Evolutionary conservation across 2,113 vertebrate genomes (phyloP).

Genomic region (Pachycephala philippinensis): DNA sequence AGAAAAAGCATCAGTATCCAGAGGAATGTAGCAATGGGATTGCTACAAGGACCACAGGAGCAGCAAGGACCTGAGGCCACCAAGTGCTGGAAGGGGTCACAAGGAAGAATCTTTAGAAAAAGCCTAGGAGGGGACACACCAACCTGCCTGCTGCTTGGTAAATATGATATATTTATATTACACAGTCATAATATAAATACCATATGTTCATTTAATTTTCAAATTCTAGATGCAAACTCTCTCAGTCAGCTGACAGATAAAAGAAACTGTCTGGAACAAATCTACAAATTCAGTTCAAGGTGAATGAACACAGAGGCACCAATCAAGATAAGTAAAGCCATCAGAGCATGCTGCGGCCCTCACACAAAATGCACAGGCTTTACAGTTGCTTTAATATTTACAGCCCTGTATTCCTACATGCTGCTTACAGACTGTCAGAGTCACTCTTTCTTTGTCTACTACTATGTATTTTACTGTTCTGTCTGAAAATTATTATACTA

Average conservation of each 20-base stretch:
- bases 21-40: background rate
- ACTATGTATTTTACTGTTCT: constrained; percentile 33
- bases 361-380: background rate
- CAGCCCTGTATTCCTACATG: background rate
- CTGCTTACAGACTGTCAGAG: background rate
- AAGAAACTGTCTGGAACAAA: background rate
- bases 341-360: background rate
- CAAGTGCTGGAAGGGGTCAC: background rate
- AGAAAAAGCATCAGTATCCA: background rate
- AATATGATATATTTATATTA: background rate
- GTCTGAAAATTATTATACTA: constrained; percentile 57
- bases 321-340: background rate
- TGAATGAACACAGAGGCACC: background rate
- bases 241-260: background rate
- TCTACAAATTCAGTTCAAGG: background rate
- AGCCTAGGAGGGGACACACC: background rate
- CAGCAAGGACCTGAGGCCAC: background rate
- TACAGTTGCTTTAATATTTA: background rate
- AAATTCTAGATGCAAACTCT: background rate
- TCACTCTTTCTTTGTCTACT: background rate
- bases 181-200: background rate
- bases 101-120: constrained; percentile 13
- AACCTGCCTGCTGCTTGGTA: background rate
- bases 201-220: background rate
- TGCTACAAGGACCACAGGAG: too few relatives aligned